Evolutionary conservation across 2,113 vertebrate species (phyloP), one percentile per base, ranked within the genome.

Genomic region (Syngnathoides biaculeatus): DNA sequence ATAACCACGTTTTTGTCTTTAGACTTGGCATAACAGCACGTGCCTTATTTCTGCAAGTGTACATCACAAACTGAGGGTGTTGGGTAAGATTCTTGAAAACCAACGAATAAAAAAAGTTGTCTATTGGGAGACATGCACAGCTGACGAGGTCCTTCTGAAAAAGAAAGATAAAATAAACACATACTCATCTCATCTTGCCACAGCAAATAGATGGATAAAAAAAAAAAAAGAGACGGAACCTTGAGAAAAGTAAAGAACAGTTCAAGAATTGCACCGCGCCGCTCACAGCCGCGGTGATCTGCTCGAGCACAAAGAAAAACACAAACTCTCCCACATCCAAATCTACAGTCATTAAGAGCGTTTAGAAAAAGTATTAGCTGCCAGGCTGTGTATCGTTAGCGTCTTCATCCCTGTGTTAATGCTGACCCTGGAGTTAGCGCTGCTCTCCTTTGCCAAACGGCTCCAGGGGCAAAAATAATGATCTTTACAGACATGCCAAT

Each of bases 391-490:
- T 91, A 88, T 89, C 75, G 69, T 88, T 85, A 86, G 80, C 74
- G 62, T 82, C 86, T 81, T 83, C 80, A 83, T 88, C 85, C 88
- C 81, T 70, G 72, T 70, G 79, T 77, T 69, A 70, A 74, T 50
- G 71, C 86, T 88, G 88, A 90, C 86, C 87, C 82, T 69, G 65
- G 75, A 86, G 81, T 89, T 83, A 81, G 77, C 73, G 39, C 68
- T 69, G 79, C 77, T 84, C 79, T 85, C 71, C 71, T 80, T 82
- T 85, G 76, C 82, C 88, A 90, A 92, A 88, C 65, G 78, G 86
- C 91, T 91, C 75, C 83, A 91, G 89, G 90, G 87, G 80, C 79
- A 77, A 88, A 91, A 91, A 92, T 92, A 92, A 92, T 92, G 89
- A 92, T 92, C 87, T 89, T 87, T 82, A 81, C 82, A 86, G 87